Evolutionary conservation across 2,888 invertebrate genomes (phyloP).

Genomic region (Paralinhomoeus sp.): DNA sequence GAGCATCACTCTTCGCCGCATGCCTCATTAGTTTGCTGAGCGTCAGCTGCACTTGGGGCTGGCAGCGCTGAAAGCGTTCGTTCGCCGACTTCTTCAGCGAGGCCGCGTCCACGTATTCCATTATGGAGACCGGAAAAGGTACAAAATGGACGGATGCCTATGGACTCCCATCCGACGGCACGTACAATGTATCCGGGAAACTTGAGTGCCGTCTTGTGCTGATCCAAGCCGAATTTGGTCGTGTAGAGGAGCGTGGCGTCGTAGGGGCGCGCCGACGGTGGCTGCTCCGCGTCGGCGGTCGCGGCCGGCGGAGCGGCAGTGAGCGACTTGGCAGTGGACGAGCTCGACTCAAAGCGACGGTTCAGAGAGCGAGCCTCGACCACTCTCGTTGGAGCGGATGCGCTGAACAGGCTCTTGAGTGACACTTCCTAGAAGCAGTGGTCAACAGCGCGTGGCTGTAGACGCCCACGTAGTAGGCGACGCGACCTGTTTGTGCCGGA

Average conservation of each 20-base stretch:
- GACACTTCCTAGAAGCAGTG: too few species aligned
- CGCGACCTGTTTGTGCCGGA: too few species aligned
- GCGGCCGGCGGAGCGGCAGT: too few species aligned
- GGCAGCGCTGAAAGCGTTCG: conserved; percentile 80
- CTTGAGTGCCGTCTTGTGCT: conserved; percentile 31
- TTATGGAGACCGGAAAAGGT: conserved; percentile 7
- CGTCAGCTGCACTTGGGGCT: conserved; percentile 76
- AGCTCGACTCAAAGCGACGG: too few species aligned
- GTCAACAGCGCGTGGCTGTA: too few species aligned
- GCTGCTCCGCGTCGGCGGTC: too few species aligned
- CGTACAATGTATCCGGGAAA: conserved; percentile 32
- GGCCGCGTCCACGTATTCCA: conserved; percentile 7
- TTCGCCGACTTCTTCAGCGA: conserved; percentile 88
- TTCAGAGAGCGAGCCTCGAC: too few species aligned
- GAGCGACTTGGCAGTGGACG: too few species aligned
- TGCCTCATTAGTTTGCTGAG: conserved; percentile 84
- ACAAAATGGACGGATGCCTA: neutral
- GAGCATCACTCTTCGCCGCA: conserved; percentile 3
- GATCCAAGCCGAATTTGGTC: conserved; percentile 38
- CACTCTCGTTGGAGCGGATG: too few species aligned
- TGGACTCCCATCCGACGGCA: neutral
- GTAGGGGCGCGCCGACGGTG: too few species aligned
- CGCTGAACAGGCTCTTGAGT: too few species aligned
- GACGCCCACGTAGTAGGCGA: too few species aligned
- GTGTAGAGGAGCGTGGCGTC: conserved; percentile 73